A percentile compares a stretch with the other conserved stretches of the same genome.
These are phyloP conservation scores for Melanotaenia boesemani DNA, from an alignment of 2,797 vertebrate species.

Conservation along the genomic window DNA sequence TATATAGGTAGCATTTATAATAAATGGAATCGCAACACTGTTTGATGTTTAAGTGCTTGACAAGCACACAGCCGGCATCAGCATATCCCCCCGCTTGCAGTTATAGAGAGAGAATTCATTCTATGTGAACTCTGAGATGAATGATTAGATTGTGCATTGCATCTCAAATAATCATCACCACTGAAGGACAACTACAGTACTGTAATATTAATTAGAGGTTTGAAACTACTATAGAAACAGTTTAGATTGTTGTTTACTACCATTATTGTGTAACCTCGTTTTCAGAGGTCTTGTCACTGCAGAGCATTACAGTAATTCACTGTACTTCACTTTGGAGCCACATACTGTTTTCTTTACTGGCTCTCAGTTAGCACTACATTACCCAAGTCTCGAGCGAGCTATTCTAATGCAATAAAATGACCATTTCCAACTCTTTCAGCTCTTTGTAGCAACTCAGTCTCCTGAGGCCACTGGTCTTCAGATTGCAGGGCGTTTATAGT, in stretches of 20 bases:
- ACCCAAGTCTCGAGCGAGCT: slow-evolving; percentile 83
- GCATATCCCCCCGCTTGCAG: slow-evolving; percentile 40
- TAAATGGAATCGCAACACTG: slow-evolving; percentile 45
- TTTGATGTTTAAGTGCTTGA: slow-evolving; percentile 69
- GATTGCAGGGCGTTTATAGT: slow-evolving; percentile 84
- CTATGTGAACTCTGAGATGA: slow-evolving; percentile 57
- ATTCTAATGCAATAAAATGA: slow-evolving; percentile 85
- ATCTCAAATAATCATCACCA: slow-evolving; percentile 56
- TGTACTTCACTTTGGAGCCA: slow-evolving; percentile 66
- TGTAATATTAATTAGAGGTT: slow-evolving; percentile 58
- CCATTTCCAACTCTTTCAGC: slow-evolving; percentile 85
- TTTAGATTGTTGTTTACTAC: slow-evolving; percentile 43
- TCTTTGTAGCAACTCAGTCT: slow-evolving; percentile 84
- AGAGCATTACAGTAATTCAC: slow-evolving; percentile 47
- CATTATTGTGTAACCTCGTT: slow-evolving; percentile 27
- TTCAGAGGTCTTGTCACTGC: slow-evolving; percentile 44
- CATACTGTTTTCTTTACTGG: slow-evolving; percentile 75
- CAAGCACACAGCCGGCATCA: slow-evolving; percentile 46
- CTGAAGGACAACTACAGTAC: slow-evolving; percentile 45
- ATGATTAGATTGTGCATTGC: slow-evolving; percentile 53
- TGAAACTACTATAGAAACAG: slow-evolving; percentile 39
- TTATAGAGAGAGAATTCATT: slow-evolving; percentile 38
- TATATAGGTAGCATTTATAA: slow-evolving; percentile 61
- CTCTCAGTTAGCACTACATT: slow-evolving; percentile 83
- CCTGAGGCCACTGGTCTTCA: slow-evolving; percentile 86